Evolutionary conservation across 2,113 vertebrate genomes (phyloP).

Genomic region (Callaeas wilsoni): DNA sequence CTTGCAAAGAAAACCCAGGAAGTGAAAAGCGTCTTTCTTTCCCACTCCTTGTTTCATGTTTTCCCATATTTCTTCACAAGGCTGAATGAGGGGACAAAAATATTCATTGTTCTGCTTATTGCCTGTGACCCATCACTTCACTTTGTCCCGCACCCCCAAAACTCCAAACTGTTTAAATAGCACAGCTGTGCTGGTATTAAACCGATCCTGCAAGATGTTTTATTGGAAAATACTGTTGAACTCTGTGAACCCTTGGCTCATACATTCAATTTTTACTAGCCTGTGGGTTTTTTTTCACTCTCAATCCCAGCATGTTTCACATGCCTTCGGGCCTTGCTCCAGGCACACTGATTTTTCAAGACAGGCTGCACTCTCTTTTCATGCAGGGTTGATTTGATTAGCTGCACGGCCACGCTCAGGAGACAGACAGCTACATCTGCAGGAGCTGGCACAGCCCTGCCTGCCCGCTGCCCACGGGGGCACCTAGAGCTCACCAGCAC

Average conservation of each 20-base stretch:
- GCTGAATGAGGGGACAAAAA: neutral
- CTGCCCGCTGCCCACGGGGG: neutral
- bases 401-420: neutral
- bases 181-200: neutral
- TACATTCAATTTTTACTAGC: neutral
- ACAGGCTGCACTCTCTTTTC: neutral
- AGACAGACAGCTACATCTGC: constrained; percentile 6
- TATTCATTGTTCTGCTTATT: neutral
- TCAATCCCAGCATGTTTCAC: neutral
- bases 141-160: neutral
- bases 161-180: neutral
- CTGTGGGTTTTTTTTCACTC: neutral
- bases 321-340: neutral
- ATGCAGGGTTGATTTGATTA: neutral
- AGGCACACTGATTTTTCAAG: neutral
- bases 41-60: neutral
- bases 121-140: neutral
- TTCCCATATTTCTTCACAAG: neutral
- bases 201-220: neutral
- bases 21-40: neutral
- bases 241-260: neutral
- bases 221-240: neutral
- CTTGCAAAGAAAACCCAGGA: neutral
- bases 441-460: neutral
- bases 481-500: neutral